Evolutionary conservation across 2,113 vertebrate genomes (phyloP).

Genomic region (Sciurus niger): DNA sequence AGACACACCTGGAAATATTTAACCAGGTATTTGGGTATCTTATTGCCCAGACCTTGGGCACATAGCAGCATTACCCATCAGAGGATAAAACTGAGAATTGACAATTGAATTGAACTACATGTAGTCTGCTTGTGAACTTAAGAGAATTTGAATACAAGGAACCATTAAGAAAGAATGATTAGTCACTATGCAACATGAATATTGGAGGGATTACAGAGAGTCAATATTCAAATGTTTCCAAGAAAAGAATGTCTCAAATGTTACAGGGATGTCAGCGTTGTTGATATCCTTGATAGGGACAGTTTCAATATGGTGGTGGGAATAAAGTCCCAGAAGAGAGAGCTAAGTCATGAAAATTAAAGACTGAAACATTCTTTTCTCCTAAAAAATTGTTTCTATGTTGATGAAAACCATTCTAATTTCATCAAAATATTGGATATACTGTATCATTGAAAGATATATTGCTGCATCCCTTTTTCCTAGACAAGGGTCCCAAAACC

Average conservation of each 20-base stretch:
- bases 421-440: no score
- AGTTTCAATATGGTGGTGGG: no score
- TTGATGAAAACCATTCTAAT: no score
- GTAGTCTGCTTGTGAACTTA: neutral
- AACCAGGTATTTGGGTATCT: neutral
- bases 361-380: no score
- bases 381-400: no score
- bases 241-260: neutral
- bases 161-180: neutral
- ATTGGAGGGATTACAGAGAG: neutral
- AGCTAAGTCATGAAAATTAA: no score
- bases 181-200: neutral
- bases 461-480: no score
- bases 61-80: neutral
- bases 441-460: no score
- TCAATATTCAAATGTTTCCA: neutral
- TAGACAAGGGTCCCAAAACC: no score
- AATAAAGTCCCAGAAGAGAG: no score
- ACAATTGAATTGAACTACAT: neutral
- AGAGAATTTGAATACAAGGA: neutral
- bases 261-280: no score
- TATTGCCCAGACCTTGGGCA: neutral
- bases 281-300: no score
- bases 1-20: neutral
- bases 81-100: neutral